phyloP scores from a whole-genome alignment of 2,888 invertebrate genomes.

The Thereva unica region DNA sequence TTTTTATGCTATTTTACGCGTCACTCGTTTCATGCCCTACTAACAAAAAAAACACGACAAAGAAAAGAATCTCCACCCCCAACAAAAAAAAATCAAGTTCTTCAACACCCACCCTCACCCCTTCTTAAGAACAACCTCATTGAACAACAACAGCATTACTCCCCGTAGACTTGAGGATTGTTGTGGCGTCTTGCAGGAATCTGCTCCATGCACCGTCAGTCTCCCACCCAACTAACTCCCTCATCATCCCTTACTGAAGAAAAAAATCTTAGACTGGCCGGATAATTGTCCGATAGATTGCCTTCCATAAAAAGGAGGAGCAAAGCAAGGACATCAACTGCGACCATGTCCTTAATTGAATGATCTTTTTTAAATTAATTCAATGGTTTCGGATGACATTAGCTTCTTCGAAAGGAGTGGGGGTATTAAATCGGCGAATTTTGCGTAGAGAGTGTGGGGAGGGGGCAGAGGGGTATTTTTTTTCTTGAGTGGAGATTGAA shows the following conservation, averaged over 20 bases:
- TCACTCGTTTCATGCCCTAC: slow-evolving; percentile 2
- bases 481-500: slow-evolving; percentile 17
- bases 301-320: slow-evolving; percentile 26
- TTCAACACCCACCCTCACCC: background rate
- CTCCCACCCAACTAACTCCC: no score
- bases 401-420: slow-evolving; percentile 2
- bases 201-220: no score
- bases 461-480: slow-evolving; percentile 8
- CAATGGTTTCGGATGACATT: slow-evolving; percentile 41
- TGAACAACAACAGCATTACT: no score
- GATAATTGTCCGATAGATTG: slow-evolving; percentile 41
- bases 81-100: background rate
- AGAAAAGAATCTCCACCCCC: background rate
- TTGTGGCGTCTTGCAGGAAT: no score
- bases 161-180: no score
- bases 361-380: slow-evolving; percentile 46
- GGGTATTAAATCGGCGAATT: no score
- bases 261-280: slow-evolving; percentile 13
- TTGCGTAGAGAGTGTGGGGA: background rate
- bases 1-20: slow-evolving; percentile 17
- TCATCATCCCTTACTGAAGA: background rate
- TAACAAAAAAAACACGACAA: background rate
- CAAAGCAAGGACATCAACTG: slow-evolving; percentile 24
- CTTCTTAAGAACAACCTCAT: no score
- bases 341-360: slow-evolving; percentile 44